phyloP scores from a whole-genome alignment of 2,113 vertebrate species.

The Dolichallabes microphthalmus region DNA sequence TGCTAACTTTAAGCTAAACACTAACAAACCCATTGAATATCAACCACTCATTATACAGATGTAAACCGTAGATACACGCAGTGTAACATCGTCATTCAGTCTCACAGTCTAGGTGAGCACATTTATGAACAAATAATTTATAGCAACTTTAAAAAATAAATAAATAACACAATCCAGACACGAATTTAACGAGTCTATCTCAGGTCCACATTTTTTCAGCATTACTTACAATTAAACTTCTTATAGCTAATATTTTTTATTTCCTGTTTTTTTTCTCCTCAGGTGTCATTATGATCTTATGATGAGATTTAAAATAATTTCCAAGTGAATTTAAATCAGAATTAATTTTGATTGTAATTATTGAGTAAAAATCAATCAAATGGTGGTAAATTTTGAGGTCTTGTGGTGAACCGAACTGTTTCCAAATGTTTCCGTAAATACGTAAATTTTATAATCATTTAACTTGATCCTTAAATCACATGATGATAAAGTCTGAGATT shows the following conservation, averaged over 20 bases:
- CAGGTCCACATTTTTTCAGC: neutral
- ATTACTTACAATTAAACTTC: neutral
- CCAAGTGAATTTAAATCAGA: neutral
- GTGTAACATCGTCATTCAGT: neutral
- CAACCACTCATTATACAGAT: constrained; percentile 14
- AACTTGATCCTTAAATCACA: neutral
- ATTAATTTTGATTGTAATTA: neutral
- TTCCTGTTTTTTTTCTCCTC: neutral
- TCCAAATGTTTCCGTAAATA: neutral
- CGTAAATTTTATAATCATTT: neutral
- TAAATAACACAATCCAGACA: neutral
- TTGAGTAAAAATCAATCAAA: neutral
- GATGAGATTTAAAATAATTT: neutral
- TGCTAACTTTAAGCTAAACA: neutral
- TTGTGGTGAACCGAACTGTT: neutral
- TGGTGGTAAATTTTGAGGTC: neutral
- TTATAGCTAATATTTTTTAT: neutral
- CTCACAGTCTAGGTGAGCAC: neutral
- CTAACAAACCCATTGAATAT: neutral
- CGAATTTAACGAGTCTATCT: neutral
- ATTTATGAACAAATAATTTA: neutral
- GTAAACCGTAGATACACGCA: neutral
- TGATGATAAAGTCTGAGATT: neutral
- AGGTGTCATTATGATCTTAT: neutral
- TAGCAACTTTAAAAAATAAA: neutral